Evolutionary conservation across 2,888 invertebrate species (phyloP), one percentile per base, ranked within the genome.

Genomic region (Lasioglossum vierecki): DNA sequence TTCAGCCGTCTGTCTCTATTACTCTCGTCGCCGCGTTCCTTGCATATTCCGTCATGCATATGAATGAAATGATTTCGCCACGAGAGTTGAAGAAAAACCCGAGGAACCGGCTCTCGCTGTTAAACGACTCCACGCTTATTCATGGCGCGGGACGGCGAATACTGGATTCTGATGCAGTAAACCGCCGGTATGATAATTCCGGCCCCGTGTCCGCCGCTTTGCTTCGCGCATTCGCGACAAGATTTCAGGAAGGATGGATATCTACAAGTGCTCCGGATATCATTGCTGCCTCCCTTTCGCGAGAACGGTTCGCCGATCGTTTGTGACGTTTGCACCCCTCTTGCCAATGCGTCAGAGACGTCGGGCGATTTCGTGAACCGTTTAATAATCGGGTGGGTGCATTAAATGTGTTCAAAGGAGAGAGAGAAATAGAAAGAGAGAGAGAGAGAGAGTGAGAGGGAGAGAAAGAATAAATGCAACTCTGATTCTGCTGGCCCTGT

Each of bases 11-110:
- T 71, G 79, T 82, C 68, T 66, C 80, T 71, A 76, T 77, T 79
- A 41, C 74, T 83, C 86, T 44, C 79, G 53, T 11, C 71, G 26
- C 63, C 66, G 66, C 53, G 44, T 74, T 78, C 77, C 88, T 85
- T 89, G 89, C 90, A 91, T 92, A 92, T 89, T 91, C 89, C 84
- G 91, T 91, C 93, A 93, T 93, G 93, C 93, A 93, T 93, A 93
- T 93, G 93, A 92, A 93, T 93, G 93, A 91, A 91, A 91, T 83
- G 89, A 86, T 91, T 91, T 90, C 87, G 82, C 79, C 76, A 75
- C 66, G 41, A 39, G 81, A 83, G 83, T 80, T 80, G 77, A 85
- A 80, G 83, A 90, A 87, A 90, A 85, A 88, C 22, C 79, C 70
- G 84, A 83, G 82, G 89, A 87, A 90, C 80, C 79, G 82, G 70